phyloP scores from a whole-genome alignment of 2,888 invertebrate species.

The Drosophila koepferae region DNA sequence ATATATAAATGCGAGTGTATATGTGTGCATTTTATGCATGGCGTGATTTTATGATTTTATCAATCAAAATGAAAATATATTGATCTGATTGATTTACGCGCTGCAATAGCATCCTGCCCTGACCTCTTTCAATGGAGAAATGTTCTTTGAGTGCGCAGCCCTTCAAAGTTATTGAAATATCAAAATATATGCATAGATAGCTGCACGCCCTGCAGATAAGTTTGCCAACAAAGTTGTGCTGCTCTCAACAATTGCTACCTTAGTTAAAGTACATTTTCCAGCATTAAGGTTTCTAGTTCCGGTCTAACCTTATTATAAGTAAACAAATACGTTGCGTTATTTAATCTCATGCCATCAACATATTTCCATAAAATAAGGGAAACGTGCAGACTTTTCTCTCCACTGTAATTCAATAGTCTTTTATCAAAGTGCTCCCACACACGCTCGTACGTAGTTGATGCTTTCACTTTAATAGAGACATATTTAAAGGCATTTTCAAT shows the following conservation, averaged over 20 bases:
- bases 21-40: constrained; percentile 45
- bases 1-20: background rate
- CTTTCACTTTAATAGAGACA: constrained; percentile 1
- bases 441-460: background rate
- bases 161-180: constrained; percentile 45
- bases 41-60: constrained; percentile 66
- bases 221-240: background rate
- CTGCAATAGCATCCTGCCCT: constrained; percentile 24
- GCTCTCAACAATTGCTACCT: background rate
- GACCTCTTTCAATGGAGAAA: background rate
- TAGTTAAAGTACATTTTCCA: background rate
- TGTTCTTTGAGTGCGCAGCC: constrained; percentile 18
- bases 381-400: too few relatives aligned
- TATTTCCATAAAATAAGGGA: background rate
- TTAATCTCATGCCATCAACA: background rate
- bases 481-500: background rate
- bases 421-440: background rate
- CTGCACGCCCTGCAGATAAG: too few relatives aligned
- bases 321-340: background rate
- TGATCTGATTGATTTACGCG: constrained; percentile 69
- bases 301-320: background rate
- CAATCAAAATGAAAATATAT: constrained; percentile 63
- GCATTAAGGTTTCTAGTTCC: background rate
- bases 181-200: background rate
- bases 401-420: background rate